A percentile compares a stretch with the other conserved stretches of the same genome.
Evolutionary conservation across 2,888 invertebrate species (phyloP).

Genomic region (Leptinotarsa peninsularis): DNA sequence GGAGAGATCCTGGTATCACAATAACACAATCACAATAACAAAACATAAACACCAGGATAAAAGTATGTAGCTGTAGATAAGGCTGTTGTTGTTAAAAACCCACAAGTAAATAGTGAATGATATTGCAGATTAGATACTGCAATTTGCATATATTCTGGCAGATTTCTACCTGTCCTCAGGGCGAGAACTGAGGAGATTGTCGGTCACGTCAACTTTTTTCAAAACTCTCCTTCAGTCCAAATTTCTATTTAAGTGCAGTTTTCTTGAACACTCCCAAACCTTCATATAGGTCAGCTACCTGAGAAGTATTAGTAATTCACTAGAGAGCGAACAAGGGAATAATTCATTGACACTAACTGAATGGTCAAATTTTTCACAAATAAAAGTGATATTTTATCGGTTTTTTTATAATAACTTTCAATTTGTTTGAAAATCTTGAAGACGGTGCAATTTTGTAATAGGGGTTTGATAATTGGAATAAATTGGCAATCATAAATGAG

Average conservation of each 20-base stretch:
- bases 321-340: neutral
- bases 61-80: neutral
- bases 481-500: too few relatives aligned
- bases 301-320: neutral
- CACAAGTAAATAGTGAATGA: neutral
- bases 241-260: neutral
- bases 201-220: neutral
- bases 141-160: slow-evolving; percentile 5
- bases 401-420: too few relatives aligned
- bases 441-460: too few relatives aligned
- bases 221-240: neutral
- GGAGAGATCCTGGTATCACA: neutral
- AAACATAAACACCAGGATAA: slow-evolving; percentile 8
- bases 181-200: neutral
- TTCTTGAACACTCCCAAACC: neutral
- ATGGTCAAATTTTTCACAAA: too few relatives aligned
- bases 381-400: too few relatives aligned
- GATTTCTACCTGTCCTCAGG: neutral
- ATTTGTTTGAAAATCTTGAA: too few relatives aligned
- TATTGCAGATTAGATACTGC: slow-evolving; percentile 10
- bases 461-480: too few relatives aligned
- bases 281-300: neutral
- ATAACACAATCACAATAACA: neutral
- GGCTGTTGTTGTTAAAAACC: neutral
- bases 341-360: too few relatives aligned